Evolutionary conservation across 2,797 vertebrate species (phyloP), one percentile per base, ranked within the genome.

Genomic region (Pogonophryne albipinna): DNA sequence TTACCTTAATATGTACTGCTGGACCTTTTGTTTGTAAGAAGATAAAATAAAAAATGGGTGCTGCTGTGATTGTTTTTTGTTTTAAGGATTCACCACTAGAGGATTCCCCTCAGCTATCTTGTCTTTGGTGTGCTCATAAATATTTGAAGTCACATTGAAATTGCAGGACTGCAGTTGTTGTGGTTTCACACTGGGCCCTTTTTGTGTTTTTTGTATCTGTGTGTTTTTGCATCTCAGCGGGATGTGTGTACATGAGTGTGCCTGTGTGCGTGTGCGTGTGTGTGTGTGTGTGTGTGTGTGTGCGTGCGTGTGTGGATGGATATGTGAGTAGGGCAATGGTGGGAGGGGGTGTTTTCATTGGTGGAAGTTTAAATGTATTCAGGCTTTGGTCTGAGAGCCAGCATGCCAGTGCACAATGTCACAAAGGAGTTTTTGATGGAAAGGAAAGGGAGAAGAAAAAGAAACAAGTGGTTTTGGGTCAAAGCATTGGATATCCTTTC

Each of bases 401-500:
- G 90, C 80, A 87, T 84, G 75, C 76, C 83, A 80, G 77, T 55
- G 76, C 78, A 89, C 85, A 85, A 86, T 87, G 87, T 92, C 90
- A 91, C 90, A 90, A 87, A 89, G 85, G 86, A 81, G 78, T 71
- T 84, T 91, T 92, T 89, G 91, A 93, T 89, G 74, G 90, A 92
- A 91, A 78, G 79, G 78, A 80, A 80, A 73, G 72, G 56, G 79
- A 86, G 65, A 84, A 66, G 78, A 84, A 82, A 87, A 85, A 80
- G 77, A 87, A 88, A 83, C 56, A 56, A 89, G 78, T 80, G 88
- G 89, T 92, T 94, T 92, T 90, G 93, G 91, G 92, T 93, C 91
- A 93, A 90, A 91, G 91, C 79, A 74, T 84, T 89, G 83, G 86
- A 92, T 89, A 89, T 92, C 84, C 89, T 91, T 93, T 92, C 90